Evolutionary conservation across 2,113 vertebrate genomes (phyloP), one percentile per base, ranked within the genome.

Genomic region (Pungitius pungitius): DNA sequence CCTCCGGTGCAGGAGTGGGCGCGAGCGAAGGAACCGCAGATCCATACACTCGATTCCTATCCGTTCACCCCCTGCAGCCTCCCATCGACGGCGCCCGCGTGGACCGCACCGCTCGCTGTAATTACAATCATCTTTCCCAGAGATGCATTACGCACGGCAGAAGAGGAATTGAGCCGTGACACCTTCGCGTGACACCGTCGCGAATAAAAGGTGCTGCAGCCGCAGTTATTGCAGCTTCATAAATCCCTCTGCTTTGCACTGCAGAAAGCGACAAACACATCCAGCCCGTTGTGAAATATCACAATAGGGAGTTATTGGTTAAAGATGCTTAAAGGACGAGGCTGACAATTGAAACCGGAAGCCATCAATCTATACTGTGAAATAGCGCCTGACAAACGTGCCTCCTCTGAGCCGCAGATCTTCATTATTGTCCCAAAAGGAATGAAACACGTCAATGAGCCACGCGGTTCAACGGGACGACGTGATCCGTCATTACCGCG

Each of bases 11-110:
- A 87, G 64, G 62, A 76, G 57, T 55, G 77, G 78, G 70, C 27
- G 40, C 30, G n/a, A 57, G 65, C 20, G 65, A 73, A n/a, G 22
- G 9, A 52, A 24, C 92, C 92, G 56, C 93, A 84, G 81, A 94
- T 93, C 92, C 84, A 94, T 93, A 94, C 81, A 82, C 79, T 89
- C 84, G 90, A 93, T 92, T 90, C 84, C 80, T 86, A 87, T 90
- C 90, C 83, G 18, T 78, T 90, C 88, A 84, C 87, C 84, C 85
- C 82, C 33, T 12, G 40, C 74, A 78, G 79, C 69, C 71, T 85
- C 64, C 62, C 77, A 80, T 86, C 83, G 83, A 91, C 84, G 80
- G 35, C 70, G 54, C 39, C 76, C 88, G 82, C 83, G 79, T 88
- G 81, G 83, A 81, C 84, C 75, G 79, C 61, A 10, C 1, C 1